Conservation (phyloP, 1,140 invertebrate species). For the Drosophila burlai region DNA sequence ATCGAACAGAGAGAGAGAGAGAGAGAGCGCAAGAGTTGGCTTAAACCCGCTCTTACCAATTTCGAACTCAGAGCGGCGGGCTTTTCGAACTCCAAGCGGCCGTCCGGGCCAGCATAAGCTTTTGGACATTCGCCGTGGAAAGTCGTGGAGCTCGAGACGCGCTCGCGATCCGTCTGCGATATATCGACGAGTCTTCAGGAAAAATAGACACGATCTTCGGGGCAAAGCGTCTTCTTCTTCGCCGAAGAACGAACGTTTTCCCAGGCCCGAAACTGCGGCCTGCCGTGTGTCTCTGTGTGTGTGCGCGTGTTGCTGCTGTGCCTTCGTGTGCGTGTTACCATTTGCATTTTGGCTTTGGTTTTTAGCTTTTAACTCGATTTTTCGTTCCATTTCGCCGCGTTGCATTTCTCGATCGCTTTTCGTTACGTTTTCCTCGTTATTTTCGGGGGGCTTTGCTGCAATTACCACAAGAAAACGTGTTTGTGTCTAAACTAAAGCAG, state of each 20-base stretch:
- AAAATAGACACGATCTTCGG: slow-evolving; percentile 31
- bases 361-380: slow-evolving; percentile 38
- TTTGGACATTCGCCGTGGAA: slow-evolving; percentile 69
- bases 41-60: slow-evolving; percentile 12
- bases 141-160: slow-evolving; percentile 59
- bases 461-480: slow-evolving; percentile 65
- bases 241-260: slow-evolving; percentile 77
- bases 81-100: slow-evolving; percentile 65
- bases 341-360: slow-evolving; percentile 62
- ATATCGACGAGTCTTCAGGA: not conserved
- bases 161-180: slow-evolving; percentile 26
- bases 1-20: not conserved
- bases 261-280: slow-evolving; percentile 16
- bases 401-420: slow-evolving; percentile 54
- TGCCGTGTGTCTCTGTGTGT: slow-evolving; percentile 17
- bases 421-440: slow-evolving; percentile 34
- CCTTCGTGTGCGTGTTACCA: slow-evolving; percentile 58
- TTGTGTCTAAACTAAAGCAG: slow-evolving; percentile 40
- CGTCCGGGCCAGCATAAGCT: slow-evolving; percentile 45
- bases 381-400: slow-evolving; percentile 55
- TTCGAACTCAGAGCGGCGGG: slow-evolving; percentile 56
- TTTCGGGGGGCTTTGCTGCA: slow-evolving; percentile 45
- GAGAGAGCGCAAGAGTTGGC: not conserved
- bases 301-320: slow-evolving; percentile 14
- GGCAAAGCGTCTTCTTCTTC: slow-evolving; percentile 57